A percentile compares a stretch with the other conserved stretches of the same genome.
Evolutionary conservation across 2,113 vertebrate genomes (phyloP).

Genomic region (Pygoscelis antarcticus): DNA sequence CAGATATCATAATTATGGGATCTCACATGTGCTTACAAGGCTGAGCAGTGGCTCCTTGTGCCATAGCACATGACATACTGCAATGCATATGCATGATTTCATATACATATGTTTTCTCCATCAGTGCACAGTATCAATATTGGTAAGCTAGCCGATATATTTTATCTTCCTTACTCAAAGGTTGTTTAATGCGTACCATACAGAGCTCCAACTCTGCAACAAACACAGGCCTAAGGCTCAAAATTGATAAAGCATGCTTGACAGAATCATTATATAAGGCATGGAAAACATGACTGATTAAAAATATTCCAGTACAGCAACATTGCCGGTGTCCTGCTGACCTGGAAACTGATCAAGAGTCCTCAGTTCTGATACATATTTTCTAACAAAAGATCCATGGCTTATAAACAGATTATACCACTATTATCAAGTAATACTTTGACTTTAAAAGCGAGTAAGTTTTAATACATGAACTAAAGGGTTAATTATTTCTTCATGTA

Average conservation of each 20-base stretch:
- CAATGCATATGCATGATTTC: background rate
- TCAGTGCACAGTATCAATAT: background rate
- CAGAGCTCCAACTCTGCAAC: background rate
- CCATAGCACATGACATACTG: accelerated
- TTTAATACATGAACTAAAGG: background rate
- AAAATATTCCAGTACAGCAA: background rate
- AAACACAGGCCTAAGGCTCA: background rate
- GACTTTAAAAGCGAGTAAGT: background rate
- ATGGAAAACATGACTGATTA: background rate
- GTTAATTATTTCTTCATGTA: background rate
- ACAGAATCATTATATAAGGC: background rate
- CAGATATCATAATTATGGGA: background rate
- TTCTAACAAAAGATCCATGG: background rate
- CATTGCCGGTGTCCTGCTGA: background rate
- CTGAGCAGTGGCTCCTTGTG: background rate
- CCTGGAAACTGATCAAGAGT: background rate
- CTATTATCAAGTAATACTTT: background rate
- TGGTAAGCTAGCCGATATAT: background rate
- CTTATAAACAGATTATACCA: background rate
- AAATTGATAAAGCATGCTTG: background rate
- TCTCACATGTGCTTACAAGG: background rate
- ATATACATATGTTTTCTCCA: background rate
- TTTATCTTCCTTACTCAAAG: background rate
- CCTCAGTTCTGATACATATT: background rate
- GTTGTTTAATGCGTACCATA: background rate